These are phyloP conservation scores for Mirza zaza DNA, from an alignment of 2,113 vertebrate species.

Conservation along the genomic window DNA sequence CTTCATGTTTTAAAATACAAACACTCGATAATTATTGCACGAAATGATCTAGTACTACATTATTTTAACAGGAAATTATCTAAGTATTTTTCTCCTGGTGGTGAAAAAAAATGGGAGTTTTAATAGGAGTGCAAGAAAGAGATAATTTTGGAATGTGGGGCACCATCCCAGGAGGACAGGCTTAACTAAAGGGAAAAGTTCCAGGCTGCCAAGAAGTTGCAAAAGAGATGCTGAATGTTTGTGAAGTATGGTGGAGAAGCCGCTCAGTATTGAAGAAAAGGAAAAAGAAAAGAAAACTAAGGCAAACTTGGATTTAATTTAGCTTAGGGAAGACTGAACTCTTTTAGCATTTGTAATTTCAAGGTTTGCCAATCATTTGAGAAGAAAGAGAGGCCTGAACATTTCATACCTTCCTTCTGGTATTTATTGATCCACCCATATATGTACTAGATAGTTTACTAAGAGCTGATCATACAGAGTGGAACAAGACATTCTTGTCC, in stretches of 20 bases:
- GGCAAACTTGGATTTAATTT: not conserved
- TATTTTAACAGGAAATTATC: conserved; percentile 2
- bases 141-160: conserved; percentile 6
- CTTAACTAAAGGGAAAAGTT: conserved; percentile 1
- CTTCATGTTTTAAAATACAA: conserved; percentile 21
- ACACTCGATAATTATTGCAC: not conserved
- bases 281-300: not conserved
- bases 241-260: not conserved
- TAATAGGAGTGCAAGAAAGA: not conserved
- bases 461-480: not conserved
- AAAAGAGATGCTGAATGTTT: not conserved
- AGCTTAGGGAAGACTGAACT: conserved; percentile 1
- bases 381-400: not conserved
- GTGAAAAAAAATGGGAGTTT: conserved; percentile 26
- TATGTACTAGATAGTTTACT: not conserved
- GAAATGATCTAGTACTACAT: not conserved
- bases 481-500: not conserved
- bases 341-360: not conserved
- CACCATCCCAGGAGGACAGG: not conserved
- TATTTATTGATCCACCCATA: not conserved
- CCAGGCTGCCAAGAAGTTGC: not conserved
- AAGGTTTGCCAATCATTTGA: not conserved
- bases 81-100: conserved; percentile 3
- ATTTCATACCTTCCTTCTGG: not conserved
- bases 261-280: not conserved